phyloP scores from a whole-genome alignment of 2,888 invertebrate genomes.

The Baronia brevicornis region DNA sequence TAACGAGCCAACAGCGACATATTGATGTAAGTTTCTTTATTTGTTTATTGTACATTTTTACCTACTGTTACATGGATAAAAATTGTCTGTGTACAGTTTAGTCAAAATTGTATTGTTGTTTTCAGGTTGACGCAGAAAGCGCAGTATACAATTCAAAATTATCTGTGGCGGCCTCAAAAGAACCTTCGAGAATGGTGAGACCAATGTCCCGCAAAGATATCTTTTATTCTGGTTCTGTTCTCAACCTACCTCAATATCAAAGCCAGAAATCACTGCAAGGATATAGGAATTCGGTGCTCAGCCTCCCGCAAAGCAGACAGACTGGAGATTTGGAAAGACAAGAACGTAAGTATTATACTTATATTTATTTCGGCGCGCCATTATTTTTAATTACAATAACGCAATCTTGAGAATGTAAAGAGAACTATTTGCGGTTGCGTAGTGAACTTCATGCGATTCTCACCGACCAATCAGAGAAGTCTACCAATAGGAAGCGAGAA shows the following conservation, averaged over 20 bases:
- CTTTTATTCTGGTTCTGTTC: constrained; percentile 97
- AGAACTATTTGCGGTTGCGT: no score
- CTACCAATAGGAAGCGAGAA: no score
- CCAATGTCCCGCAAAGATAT: constrained; percentile 97
- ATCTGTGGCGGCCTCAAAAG: constrained; percentile 66
- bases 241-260: constrained; percentile 94
- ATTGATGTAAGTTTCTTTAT: constrained; percentile 74
- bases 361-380: no score
- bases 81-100: no score
- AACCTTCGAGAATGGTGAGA: constrained; percentile 81
- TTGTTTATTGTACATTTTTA: background rate
- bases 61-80: no score
- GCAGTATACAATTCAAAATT: constrained; percentile 81
- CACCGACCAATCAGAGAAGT: no score
- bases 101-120: constrained; percentile 3
- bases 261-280: constrained; percentile 93
- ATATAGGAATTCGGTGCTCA: constrained; percentile 93
- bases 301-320: constrained; percentile 83
- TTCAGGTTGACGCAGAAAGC: constrained; percentile 78
- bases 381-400: no score
- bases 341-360: constrained; percentile 78
- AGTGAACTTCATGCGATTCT: no score
- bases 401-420: no score
- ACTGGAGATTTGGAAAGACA: constrained; percentile 79
- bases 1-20: constrained; percentile 78